These are phyloP conservation scores for Ameiurus melas DNA, from an alignment of 2,113 vertebrate genomes.

Conservation along the genomic window DNA sequence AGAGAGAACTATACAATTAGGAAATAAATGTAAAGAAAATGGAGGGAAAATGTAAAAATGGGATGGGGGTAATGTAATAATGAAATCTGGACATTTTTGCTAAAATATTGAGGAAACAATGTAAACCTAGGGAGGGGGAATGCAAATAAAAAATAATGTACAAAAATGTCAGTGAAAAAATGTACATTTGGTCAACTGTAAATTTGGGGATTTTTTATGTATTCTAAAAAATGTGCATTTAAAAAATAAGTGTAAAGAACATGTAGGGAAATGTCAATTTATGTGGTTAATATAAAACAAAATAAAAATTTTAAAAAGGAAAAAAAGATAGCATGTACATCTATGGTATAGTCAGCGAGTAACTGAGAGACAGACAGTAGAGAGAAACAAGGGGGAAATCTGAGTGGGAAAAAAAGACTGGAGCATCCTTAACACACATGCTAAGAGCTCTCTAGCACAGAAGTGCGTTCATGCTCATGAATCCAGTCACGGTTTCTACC, in stretches of 20 bases:
- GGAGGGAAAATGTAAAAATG: neutral
- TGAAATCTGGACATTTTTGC: neutral
- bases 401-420: neutral
- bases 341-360: neutral
- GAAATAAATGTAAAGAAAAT: neutral
- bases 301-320: neutral
- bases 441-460: slow-evolving; percentile 24
- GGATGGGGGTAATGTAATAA: too few species aligned
- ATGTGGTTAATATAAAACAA: neutral
- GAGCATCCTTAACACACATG: slow-evolving; percentile 29
- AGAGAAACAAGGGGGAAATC: neutral
- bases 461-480: slow-evolving; percentile 12
- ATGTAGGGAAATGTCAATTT: neutral
- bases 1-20: neutral
- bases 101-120: neutral
- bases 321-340: neutral
- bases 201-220: too few species aligned
- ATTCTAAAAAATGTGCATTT: neutral
- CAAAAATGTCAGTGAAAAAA: neutral
- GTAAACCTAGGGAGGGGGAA: neutral
- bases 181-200: neutral
- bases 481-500: slow-evolving; percentile 30
- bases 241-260: neutral
- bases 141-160: too few species aligned
- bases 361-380: neutral